Evolutionary conservation across 2,888 invertebrate species (phyloP).

Genomic region (Anoplius nigerrimus): DNA sequence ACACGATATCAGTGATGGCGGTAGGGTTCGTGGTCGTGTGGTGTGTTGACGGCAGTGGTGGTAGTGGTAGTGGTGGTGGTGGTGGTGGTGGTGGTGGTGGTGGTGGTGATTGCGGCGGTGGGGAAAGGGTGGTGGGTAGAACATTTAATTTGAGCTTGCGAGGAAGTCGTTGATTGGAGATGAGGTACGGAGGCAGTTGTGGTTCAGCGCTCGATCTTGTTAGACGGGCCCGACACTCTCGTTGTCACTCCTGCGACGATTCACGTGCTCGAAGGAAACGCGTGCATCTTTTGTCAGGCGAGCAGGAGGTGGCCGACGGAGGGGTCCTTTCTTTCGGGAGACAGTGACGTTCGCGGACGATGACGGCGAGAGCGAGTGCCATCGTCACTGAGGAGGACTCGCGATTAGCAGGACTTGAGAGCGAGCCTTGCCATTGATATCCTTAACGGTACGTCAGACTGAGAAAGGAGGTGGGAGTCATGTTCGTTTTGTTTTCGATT

Average conservation of each 20-base stretch:
- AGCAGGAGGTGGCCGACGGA: not conserved
- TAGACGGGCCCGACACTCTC: constrained; percentile 17
- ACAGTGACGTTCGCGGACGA: not conserved
- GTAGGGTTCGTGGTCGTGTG: too few relatives aligned
- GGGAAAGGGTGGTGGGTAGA: constrained; percentile 59
- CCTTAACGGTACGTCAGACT: too few relatives aligned
- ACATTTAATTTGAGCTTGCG: constrained; percentile 74
- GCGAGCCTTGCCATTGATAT: too few relatives aligned
- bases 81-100: too few relatives aligned
- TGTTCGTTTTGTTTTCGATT: too few relatives aligned
- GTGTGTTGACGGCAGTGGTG: too few relatives aligned
- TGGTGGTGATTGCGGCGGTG: not conserved
- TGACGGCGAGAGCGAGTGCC: too few relatives aligned
- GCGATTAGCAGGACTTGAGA: too few relatives aligned
- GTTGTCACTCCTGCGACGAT: not conserved
- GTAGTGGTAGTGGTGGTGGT: too few relatives aligned
- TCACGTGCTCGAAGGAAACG: not conserved
- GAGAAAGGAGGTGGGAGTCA: too few relatives aligned
- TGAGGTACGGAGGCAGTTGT: constrained; percentile 52
- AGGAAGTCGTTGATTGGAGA: constrained; percentile 76
- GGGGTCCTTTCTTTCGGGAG: not conserved
- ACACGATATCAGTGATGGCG: too few relatives aligned
- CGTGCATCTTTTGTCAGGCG: not conserved
- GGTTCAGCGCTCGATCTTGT: constrained; percentile 40
- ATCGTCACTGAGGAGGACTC: too few relatives aligned